Conservation (phyloP, 53 echinoderm and acorn worm species). For the Paracentrotus lividus region DNA sequence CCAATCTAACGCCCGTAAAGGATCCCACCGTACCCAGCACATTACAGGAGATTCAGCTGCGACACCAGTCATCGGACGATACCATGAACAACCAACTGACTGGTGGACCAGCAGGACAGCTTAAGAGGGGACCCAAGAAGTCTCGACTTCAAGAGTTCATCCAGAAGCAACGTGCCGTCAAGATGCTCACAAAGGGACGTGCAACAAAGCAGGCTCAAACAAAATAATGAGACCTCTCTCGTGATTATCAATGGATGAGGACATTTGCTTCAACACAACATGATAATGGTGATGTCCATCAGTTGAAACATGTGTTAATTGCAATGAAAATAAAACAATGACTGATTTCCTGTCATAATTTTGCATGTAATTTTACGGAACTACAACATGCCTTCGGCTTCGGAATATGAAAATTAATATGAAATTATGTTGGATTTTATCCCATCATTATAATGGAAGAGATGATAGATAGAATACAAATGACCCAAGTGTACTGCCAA, state of each 20-base stretch:
- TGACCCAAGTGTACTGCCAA: neutral
- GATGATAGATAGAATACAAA: neutral
- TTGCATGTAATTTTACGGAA: no score
- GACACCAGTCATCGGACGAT: conserved; percentile 86
- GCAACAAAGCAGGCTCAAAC: conserved; percentile 11
- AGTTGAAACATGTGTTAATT: neutral
- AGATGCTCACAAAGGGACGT: conserved; percentile 64
- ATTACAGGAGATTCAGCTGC: conserved; percentile 88
- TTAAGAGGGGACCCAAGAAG: conserved; percentile 80
- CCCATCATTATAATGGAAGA: neutral
- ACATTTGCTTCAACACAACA: neutral
- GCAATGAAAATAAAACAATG: no score
- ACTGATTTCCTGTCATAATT: no score
- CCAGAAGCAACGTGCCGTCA: conserved; percentile 85
- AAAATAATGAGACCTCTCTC: neutral
- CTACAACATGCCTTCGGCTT: no score
- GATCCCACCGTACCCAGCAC: conserved; percentile 85
- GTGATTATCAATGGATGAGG: neutral
- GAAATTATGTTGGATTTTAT: neutral
- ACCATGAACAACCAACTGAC: conserved; percentile 66
- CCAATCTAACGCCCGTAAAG: conserved; percentile 86
- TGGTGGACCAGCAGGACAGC: conserved; percentile 68
- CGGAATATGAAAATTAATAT: neutral
- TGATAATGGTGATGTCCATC: neutral
- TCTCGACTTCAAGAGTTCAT: conserved; percentile 85